Base-by-base conservation (phyloP, 2,888 invertebrate genomes). In the Phrixothrix hirtus region DNA sequence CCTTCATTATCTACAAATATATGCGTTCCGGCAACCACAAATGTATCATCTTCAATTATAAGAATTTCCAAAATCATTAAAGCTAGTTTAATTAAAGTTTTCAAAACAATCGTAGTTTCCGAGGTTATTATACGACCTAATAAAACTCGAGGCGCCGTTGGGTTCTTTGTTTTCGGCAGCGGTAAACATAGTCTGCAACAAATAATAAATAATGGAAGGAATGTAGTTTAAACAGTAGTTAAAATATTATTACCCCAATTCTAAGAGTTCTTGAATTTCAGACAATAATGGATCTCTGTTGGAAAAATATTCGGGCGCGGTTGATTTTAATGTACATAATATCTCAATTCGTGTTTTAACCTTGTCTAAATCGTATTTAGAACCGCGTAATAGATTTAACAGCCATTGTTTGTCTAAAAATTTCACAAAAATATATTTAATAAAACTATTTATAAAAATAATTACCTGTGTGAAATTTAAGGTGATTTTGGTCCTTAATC, bases 11-110 rank as follows among this genome's bases (percentile, higher is more conserved):
- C 34, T 12, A 14, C 55, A 46, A 48, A 59, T 49, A 56, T 53
- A 56, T 59, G 53, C 30, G 54, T 59, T 17, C 54, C 48, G 25
- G 26, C 38, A 43, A 31, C 17, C 12, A 34, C 25, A 34, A 34
- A 43, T 25, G 15, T 26, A 26, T 43, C 43, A 15, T 34, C 32
- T 14, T 43, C 43, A 12, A 32, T 43, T 13, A 34, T 6, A 10
- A 43, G 21, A 25, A 32, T 34, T 17, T 43, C 43, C 11, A 43
- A 34, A 1, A 30, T 30, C 39, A 39, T 39, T 2, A 29, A 29
- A 5, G 9, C 11, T 29, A 29, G 3, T 29, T 29, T 29, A 4
- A 29, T 10, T 29, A 29, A 5, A 29, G 6, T 29, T 29, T 29
- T 10, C 2, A 29, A 9, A 29, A 29, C 11, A 9, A 29, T 29